Evolutionary conservation across 2,113 vertebrate genomes (phyloP).

Genomic region (Odontesthes bonariensis): DNA sequence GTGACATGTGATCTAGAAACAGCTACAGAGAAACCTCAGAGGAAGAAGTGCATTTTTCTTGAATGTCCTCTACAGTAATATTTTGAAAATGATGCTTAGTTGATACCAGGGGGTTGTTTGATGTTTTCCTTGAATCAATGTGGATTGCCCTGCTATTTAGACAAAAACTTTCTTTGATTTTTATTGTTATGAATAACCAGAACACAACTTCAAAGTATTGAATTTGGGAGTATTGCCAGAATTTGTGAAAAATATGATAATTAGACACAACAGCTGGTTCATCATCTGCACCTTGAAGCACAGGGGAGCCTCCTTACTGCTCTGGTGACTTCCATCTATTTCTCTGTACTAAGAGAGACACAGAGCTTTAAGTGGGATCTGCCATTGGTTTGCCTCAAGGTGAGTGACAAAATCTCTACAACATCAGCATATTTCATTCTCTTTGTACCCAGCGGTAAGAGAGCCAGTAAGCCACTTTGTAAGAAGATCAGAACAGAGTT

Average conservation of each 20-base stretch:
- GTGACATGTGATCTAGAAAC: constrained; percentile 43
- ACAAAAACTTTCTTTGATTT: constrained; percentile 34
- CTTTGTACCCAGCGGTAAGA: constrained; percentile 46
- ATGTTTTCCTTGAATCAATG: constrained; percentile 3
- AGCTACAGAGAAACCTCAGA: constrained; percentile 25
- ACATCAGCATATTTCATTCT: constrained; percentile 69
- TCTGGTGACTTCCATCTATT: constrained; percentile 19
- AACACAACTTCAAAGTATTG: constrained; percentile 33
- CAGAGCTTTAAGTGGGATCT: constrained; percentile 52
- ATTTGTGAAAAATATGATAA: constrained; percentile 45
- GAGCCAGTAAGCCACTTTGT: constrained; percentile 54
- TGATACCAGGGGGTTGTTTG: constrained; percentile 18
- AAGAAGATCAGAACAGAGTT: constrained; percentile 55
- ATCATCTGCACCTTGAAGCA: constrained; percentile 38
- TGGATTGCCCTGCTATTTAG: constrained; percentile 12
- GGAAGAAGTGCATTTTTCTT: neutral
- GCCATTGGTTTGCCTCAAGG: constrained; percentile 61
- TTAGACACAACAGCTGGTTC: constrained; percentile 40
- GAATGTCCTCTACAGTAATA: neutral
- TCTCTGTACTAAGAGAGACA: constrained; percentile 28
- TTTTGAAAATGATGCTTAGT: constrained; percentile 21
- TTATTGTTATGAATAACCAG: constrained; percentile 25
- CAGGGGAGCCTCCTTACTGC: neutral
- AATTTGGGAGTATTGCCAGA: constrained; percentile 27
- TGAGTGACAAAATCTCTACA: constrained; percentile 68